A percentile compares a stretch with the other conserved stretches of the same genome.
Evolutionary conservation across 2,888 invertebrate species (phyloP).

Genomic region (Torymus texanus): DNA sequence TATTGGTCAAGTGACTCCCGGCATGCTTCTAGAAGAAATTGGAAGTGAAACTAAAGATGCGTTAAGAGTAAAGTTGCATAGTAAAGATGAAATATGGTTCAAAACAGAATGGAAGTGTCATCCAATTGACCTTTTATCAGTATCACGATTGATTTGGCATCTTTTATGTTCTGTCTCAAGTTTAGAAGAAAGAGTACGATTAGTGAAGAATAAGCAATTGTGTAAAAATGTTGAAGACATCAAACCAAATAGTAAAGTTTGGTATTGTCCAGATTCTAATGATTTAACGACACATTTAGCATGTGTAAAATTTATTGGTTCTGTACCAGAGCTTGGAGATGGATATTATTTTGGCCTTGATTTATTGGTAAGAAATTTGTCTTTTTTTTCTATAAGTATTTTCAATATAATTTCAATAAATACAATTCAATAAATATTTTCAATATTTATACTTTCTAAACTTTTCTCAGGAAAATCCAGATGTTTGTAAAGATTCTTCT

Average conservation of each 20-base stretch:
- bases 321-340: conserved; percentile 76
- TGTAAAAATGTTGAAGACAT: conserved; percentile 74
- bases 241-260: conserved; percentile 63
- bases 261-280: conserved; percentile 61
- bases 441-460: neutral
- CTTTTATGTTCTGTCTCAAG: conserved; percentile 77
- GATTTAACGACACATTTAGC: conserved; percentile 61
- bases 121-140: conserved; percentile 63
- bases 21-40: conserved; percentile 67
- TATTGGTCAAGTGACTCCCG: conserved; percentile 68
- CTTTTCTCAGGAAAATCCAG: conserved; percentile 59
- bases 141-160: conserved; percentile 75
- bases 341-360: conserved; percentile 79
- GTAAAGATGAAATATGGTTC: conserved; percentile 62
- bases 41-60: conserved; percentile 62
- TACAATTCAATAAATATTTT: conserved; percentile 10
- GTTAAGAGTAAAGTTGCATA: conserved; percentile 63
- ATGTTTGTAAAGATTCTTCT: conserved; percentile 57
- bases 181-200: conserved; percentile 75
- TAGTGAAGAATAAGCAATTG: conserved; percentile 74
- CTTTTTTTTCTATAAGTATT: conserved; percentile 20
- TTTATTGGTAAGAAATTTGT: conserved; percentile 76
- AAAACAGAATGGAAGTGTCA: conserved; percentile 71
- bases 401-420: too few relatives aligned
- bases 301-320: conserved; percentile 78